Base-by-base conservation (phyloP, 2,113 vertebrate genomes). In the Cynopterus brachyotis region DNA sequence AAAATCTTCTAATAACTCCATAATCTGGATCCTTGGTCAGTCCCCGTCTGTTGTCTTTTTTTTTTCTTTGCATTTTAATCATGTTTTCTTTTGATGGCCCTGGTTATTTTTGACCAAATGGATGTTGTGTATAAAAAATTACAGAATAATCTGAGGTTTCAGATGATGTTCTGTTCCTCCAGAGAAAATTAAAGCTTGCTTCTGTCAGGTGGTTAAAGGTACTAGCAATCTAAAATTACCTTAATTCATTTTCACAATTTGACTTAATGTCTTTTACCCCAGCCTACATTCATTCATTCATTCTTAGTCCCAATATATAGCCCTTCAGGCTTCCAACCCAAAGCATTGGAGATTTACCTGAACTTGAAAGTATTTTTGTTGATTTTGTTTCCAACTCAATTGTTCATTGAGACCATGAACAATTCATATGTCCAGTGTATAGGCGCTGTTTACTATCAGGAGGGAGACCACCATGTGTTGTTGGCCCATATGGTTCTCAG, bases 161-260 rank as follows among this genome's bases (percentile, higher is more conserved):
- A 28, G 82, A 64, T 45, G 22, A 64, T 89, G 24, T 24, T 80
- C 35, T 20, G 0, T 89, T 91, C 47, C 37, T 95, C 47, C 40
- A 78, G 53, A 81, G 47, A 76, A 11, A 35, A 67, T 69, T 92
- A 67, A 96, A 78, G 28, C 3, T 89, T 93, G 22, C 47, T 78
- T 91, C 87, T 82, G 20, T 9, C 30, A 80, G 6, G 30, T 26
- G 89, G 30, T 12, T 62, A 50, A 50, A 32, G 5, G 3, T 45
- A 4, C 47, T 70, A 26, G 8, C 40, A 85, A 62, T 76, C 37
- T 37, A 62, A 73, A 62, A 35, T 85, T 42, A 69, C 75, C 11
- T 81, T 89, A 64, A 70, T 62, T 42, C 40, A 26, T 93, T 95
- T 97, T 95, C 76, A 87, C 16, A 40, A 76, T 87, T 88, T 50